Conservation (phyloP, 2,797 vertebrate species). For the Tauraco hartlaubi region DNA sequence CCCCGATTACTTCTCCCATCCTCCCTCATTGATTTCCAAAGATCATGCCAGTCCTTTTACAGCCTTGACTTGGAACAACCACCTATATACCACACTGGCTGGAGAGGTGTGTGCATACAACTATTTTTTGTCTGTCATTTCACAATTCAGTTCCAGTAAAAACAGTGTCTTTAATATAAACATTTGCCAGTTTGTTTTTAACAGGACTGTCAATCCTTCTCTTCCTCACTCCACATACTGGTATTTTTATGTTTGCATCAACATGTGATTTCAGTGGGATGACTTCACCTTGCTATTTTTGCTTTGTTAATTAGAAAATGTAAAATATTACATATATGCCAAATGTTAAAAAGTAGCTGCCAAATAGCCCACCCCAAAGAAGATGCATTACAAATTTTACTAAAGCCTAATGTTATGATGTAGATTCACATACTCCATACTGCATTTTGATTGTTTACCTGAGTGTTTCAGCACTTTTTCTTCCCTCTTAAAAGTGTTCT, state of each 20-base stretch:
- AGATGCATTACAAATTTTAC: background rate
- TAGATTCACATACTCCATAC: background rate
- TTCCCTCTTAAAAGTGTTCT: background rate
- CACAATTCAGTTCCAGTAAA: constrained; percentile 28
- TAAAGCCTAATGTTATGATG: background rate
- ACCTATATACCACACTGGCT: fast-evolving
- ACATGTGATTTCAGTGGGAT: constrained; percentile 44
- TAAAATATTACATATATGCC: constrained; percentile 42
- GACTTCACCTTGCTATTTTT: constrained; percentile 63
- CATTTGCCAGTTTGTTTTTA: constrained; percentile 35
- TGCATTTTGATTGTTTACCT: background rate
- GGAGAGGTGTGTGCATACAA: background rate
- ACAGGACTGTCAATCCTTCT: constrained; percentile 27
- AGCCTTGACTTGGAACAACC: constrained; percentile 2
- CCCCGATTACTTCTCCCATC: background rate
- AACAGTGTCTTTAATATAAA: constrained; percentile 32
- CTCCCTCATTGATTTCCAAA: background rate
- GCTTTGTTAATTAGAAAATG: constrained; percentile 63
- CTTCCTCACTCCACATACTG: background rate
- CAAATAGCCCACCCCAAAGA: constrained; percentile 2
- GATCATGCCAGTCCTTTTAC: background rate
- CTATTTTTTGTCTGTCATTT: background rate
- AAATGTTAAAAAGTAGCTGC: constrained; percentile 30
- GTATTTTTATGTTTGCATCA: constrained; percentile 57
- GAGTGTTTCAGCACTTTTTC: background rate